Evolutionary conservation across 2,888 invertebrate species (phyloP).

Genomic region (Lepidocyrtoides sp.): DNA sequence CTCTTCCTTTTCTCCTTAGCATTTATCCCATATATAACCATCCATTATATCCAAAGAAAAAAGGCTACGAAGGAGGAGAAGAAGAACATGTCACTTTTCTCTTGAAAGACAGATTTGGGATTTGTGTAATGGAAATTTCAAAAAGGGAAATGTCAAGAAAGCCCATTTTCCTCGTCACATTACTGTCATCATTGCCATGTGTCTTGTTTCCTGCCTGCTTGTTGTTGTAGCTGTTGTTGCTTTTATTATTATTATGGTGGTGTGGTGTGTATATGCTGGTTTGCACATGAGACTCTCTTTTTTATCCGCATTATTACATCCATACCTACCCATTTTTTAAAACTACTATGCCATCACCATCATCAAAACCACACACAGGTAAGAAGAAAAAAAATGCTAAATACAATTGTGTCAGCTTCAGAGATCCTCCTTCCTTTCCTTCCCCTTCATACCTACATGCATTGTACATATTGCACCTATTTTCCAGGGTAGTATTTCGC

Average conservation of each 20-base stretch:
- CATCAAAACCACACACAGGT: constrained; percentile 40
- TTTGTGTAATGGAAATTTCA: constrained; percentile 78
- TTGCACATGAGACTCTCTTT: constrained; percentile 1
- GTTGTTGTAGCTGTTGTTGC: not conserved
- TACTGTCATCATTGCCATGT: constrained; percentile 78
- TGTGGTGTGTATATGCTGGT: not conserved
- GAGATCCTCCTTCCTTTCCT: constrained; percentile 6
- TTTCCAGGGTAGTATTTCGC: not conserved
- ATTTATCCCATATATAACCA: too few relatives aligned
- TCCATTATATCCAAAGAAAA: not conserved
- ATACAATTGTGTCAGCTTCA: constrained; percentile 57
- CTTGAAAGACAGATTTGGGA: constrained; percentile 77
- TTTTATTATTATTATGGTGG: not conserved
- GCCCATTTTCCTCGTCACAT: constrained; percentile 78
- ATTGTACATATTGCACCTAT: not conserved
- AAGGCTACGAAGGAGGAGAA: too few relatives aligned
- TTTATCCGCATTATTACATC: constrained; percentile 20
- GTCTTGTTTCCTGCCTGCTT: constrained; percentile 74
- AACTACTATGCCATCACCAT: not conserved
- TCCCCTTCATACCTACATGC: not conserved
- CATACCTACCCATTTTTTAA: not conserved
- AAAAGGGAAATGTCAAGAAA: constrained; percentile 78
- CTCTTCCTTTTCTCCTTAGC: not conserved
- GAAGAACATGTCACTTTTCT: constrained; percentile 54
- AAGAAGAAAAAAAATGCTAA: constrained; percentile 35